Evolutionary conservation across 2,113 vertebrate species (phyloP).

Genomic region (Catharus bicknelli): DNA sequence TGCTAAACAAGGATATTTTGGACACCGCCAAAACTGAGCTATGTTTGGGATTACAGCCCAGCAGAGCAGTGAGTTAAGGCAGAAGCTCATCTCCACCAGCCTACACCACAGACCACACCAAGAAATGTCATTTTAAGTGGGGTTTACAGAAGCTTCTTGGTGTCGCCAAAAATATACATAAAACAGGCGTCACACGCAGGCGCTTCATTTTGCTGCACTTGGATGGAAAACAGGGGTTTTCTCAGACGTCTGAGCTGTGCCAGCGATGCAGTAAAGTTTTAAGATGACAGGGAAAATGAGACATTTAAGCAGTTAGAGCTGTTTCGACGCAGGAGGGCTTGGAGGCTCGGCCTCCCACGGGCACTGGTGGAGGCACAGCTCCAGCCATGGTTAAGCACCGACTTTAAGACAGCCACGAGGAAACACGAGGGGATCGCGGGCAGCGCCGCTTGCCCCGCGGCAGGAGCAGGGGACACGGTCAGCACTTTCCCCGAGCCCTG

Average conservation of each 20-base stretch:
- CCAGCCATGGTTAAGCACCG: rapidly evolving
- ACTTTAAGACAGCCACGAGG: background rate
- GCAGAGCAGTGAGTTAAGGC: background rate
- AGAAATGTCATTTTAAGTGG: background rate
- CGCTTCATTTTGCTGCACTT: background rate
- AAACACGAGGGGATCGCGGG: background rate
- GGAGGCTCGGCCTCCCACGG: background rate
- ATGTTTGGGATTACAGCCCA: background rate
- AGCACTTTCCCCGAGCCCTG: rapidly evolving
- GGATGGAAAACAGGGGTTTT: background rate
- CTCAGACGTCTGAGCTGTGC: background rate
- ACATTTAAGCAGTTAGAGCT: background rate
- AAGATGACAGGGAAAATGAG: background rate
- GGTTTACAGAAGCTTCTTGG: background rate
- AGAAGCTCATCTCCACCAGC: background rate
- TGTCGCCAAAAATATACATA: background rate
- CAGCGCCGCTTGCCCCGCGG: background rate
- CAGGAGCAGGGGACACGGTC: rapidly evolving
- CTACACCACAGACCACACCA: background rate
- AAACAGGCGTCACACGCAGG: rapidly evolving
- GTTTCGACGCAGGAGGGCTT: background rate
- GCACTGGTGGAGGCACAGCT: background rate
- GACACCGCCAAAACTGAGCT: background rate
- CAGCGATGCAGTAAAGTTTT: background rate
- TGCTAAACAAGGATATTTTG: background rate